phyloP scores from a whole-genome alignment of 2,888 invertebrate genomes.

The Sepioteuthis lessoniana region DNA sequence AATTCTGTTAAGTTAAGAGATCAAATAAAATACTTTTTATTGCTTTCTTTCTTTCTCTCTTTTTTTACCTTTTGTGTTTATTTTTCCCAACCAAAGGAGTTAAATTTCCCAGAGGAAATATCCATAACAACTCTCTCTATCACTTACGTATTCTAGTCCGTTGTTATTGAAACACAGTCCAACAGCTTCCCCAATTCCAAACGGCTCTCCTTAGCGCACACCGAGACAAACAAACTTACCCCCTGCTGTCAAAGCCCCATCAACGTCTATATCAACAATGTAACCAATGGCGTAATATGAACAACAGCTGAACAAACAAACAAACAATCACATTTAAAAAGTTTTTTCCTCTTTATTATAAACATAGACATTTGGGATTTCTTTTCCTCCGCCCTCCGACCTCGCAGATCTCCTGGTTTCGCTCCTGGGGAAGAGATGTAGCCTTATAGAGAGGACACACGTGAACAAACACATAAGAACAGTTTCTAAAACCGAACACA shows the following conservation, averaged over 20 bases:
- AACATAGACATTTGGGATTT: neutral
- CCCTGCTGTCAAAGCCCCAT: neutral
- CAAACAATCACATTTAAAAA: neutral
- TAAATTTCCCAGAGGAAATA: neutral
- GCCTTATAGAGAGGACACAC: no score
- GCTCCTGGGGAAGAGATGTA: no score
- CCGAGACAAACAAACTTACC: neutral
- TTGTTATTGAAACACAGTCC: neutral
- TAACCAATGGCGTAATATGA: neutral
- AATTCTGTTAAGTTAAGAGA: neutral
- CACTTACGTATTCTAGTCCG: neutral
- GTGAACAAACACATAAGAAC: no score
- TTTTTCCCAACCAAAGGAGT: neutral
- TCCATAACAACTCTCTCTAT: neutral
- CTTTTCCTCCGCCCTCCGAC: neutral
- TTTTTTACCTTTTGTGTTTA: neutral
- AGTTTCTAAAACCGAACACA: no score
- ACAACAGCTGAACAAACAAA: conserved; percentile 6
- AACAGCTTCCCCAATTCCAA: neutral
- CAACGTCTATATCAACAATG: neutral
- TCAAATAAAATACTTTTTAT: neutral
- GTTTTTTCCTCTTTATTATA: neutral
- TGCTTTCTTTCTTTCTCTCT: neutral
- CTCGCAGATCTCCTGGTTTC: no score
- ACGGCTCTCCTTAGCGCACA: neutral